Conservation (phyloP, 2,113 vertebrate genomes). For the Dissostichus mawsoni region DNA sequence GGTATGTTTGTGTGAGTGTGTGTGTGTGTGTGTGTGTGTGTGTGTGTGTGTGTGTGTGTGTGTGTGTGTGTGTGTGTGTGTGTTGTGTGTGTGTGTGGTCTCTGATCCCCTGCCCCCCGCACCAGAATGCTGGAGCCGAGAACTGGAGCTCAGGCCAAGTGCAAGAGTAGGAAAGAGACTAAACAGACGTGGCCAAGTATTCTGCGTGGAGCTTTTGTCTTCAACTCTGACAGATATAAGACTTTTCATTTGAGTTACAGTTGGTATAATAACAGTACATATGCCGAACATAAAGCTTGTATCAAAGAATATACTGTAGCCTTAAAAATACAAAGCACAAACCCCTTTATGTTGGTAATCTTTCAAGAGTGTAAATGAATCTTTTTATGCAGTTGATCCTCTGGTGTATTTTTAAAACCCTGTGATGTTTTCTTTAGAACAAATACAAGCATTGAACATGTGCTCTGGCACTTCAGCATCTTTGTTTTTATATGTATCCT, state of each 20-base stretch:
- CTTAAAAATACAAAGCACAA: not conserved
- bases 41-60: conserved; percentile 11
- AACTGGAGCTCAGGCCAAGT: conserved; percentile 53
- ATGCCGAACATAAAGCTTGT: conserved; percentile 28
- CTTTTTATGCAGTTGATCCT: conserved; percentile 54
- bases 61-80: conserved; percentile 44
- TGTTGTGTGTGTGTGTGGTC: conserved; percentile 75
- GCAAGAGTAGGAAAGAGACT: conserved; percentile 58
- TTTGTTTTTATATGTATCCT: conserved; percentile 43
- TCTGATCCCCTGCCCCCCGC: conserved; percentile 67
- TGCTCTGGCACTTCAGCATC: conserved; percentile 45
- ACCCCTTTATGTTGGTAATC: conserved; percentile 39
- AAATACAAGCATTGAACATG: conserved; percentile 57
- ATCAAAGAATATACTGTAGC: conserved; percentile 38
- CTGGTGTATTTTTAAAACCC: conserved; percentile 42
- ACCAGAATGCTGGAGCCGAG: conserved; percentile 61
- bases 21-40: no score
- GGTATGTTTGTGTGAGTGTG: conserved; percentile 26
- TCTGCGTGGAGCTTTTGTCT: conserved; percentile 63
- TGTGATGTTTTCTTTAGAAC: conserved; percentile 56
- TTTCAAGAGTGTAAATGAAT: conserved; percentile 40
- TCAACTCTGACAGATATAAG: conserved; percentile 54
- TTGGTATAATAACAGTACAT: conserved; percentile 44
- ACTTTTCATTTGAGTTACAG: conserved; percentile 28
- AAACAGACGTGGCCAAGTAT: conserved; percentile 58